Percentiles rank a stretch among this genome's conserved stretches.
Evolutionary conservation across 2,888 invertebrate species (phyloP).

Genomic region (Cantharis lateralis): DNA sequence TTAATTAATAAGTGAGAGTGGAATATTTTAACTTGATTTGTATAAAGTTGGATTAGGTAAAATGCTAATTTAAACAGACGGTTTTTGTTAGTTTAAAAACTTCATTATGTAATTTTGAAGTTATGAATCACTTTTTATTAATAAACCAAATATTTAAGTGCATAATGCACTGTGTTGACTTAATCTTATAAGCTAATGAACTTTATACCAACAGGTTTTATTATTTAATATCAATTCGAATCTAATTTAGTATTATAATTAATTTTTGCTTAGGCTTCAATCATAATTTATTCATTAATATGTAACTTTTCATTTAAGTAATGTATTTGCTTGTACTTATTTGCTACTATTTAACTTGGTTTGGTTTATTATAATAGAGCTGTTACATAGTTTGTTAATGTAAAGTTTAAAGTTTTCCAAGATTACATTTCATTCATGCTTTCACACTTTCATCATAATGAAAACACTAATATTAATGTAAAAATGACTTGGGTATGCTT

Average conservation of each 20-base stretch:
- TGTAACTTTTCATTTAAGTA: not conserved
- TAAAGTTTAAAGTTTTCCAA: not conserved
- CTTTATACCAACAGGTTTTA: not conserved
- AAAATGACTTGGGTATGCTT: not conserved
- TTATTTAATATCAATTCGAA: not conserved
- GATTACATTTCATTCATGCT: not conserved
- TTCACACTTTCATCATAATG: not conserved
- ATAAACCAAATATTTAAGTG: not conserved
- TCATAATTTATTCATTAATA: not conserved
- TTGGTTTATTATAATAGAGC: not conserved
- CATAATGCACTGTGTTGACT: not conserved
- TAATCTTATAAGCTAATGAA: not conserved
- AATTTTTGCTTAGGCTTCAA: not conserved
- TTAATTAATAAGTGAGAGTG: not conserved
- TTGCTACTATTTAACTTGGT: not conserved
- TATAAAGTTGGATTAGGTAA: not conserved
- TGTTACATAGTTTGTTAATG: not conserved
- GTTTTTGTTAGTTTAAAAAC: not conserved
- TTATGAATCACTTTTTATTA: not conserved
- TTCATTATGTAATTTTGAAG: not conserved
- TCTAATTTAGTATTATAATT: not conserved
- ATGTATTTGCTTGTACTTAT: not conserved
- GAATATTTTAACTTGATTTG: not conserved
- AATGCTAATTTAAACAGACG: not conserved
- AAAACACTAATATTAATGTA: not conserved